Evolutionary conservation across 2,113 vertebrate genomes (phyloP), one percentile per base, ranked within the genome.

Genomic region (Bos indicus): DNA sequence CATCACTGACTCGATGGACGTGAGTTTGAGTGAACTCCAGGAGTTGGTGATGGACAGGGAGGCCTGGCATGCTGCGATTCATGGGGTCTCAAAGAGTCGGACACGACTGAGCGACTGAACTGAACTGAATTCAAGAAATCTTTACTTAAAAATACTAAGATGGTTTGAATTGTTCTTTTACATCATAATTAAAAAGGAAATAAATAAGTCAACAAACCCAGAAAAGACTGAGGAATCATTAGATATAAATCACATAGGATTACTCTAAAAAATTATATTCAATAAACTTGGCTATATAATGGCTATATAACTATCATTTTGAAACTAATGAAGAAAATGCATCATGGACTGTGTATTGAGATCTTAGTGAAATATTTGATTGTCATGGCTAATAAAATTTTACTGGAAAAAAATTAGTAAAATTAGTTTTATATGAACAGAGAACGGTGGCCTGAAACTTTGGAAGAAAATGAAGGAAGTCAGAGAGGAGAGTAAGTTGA

Each of bases 291-390:
- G 40, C 40, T 40, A 40, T 40, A 40, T 40, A 57, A 62, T 91
- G 28, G 17, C 6, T 88, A 1, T 93, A 54, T 4, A 94, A 71
- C 52, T 88, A 51, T 94, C 23, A 95, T 95, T 93, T 95, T 77
- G 82, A 95, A 95, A 97, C 60, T 93, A 97, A 96, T 88, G n/a
- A 97, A 94, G 86, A 93, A 97, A 97, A 95, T 82, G 30, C 30
- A 96, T 93, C 80, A 95, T 94, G 51, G 94, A 90, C 13, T 82
- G 12, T 57, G 46, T 80, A 71, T 62, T 60, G 54, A 17, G 64
- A 90, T 91, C 87, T 97, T 91, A 59, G 62, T 84, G 17, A 97
- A 74, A 33, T 71, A 89, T 71, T 83, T 97, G 36, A 85, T 87
- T 97, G 82, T 30, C 11, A 78, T 60, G 30, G n/a, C 9, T 89